These are phyloP conservation scores for Columba janthina DNA, from an alignment of 2,113 vertebrate genomes.

Conservation along the genomic window DNA sequence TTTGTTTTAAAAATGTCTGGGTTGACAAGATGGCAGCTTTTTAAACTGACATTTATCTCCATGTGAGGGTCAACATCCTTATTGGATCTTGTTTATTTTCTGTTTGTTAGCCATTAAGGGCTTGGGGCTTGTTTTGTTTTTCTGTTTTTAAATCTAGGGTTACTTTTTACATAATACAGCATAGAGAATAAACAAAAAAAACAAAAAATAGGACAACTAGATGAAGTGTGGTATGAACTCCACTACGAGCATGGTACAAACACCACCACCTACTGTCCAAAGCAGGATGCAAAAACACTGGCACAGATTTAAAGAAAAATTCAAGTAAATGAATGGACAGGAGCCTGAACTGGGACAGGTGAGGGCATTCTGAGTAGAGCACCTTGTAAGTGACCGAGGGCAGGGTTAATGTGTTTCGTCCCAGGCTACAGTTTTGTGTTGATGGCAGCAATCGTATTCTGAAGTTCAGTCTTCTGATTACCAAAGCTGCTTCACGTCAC, in stretches of 20 bases:
- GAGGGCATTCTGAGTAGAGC: neutral
- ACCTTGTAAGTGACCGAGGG: neutral
- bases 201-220: neutral
- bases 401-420: neutral
- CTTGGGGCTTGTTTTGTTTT: neutral
- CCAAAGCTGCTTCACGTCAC: neutral
- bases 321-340: neutral
- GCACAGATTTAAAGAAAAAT: neutral
- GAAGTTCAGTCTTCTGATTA: neutral
- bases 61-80: neutral
- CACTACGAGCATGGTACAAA: neutral
- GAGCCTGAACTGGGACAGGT: neutral
- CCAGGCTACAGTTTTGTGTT: neutral
- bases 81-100: neutral
- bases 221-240: neutral
- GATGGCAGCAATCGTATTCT: neutral
- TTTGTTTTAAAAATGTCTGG: conserved; percentile 32
- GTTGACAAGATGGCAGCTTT: conserved; percentile 4
- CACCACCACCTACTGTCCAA: conserved; percentile 51
- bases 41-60: conserved; percentile 1
- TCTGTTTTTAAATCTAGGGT: neutral
- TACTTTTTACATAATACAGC: neutral
- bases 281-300: neutral
- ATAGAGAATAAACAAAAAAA: neutral
- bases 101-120: neutral